Percentiles rank a stretch among this genome's conserved stretches.
Conservation (phyloP, 64 coral and sea anemone species). For the Astreopora myriophthalma region DNA sequence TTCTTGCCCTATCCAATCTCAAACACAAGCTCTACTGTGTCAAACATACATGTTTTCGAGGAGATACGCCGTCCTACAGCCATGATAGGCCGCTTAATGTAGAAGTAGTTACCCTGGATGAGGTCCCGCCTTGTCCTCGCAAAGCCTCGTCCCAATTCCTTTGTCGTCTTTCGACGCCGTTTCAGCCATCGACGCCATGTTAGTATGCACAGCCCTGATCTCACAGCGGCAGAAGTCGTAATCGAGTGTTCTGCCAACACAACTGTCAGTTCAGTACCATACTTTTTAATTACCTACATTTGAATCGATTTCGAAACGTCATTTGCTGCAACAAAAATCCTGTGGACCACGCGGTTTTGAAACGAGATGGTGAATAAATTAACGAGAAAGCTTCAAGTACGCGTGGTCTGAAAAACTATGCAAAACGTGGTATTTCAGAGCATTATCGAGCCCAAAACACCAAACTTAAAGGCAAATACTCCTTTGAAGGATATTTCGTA, state of each 20-base stretch:
- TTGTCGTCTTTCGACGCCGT: constrained; percentile 10
- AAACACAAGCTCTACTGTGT: background rate
- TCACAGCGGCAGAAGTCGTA: constrained; percentile 29
- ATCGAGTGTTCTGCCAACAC: constrained; percentile 46
- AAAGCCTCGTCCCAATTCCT: background rate
- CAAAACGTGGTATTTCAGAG: background rate
- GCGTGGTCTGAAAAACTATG: background rate
- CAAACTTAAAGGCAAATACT: background rate
- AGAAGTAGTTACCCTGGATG: constrained; percentile 20
- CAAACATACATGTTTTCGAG: constrained; percentile 46
- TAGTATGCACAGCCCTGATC: background rate
- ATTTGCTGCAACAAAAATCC: constrained; percentile 3
- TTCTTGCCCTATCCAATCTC: constrained; percentile 38
- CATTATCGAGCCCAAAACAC: background rate
- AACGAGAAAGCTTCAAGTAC: constrained; percentile 26
- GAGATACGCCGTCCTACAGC: background rate
- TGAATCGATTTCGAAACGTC: constrained; percentile 24
- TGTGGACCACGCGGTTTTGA: constrained; percentile 5
- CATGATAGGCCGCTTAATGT: background rate
- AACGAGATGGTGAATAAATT: background rate
- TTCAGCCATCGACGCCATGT: constrained; percentile 3
- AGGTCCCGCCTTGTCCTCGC: constrained; percentile 6
- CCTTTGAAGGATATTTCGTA: no score
- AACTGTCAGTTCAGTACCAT: constrained; percentile 56
- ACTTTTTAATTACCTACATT: background rate